Evolutionary conservation across 1,140 invertebrate genomes (phyloP).

Genomic region (Zaprionus taronus): DNA sequence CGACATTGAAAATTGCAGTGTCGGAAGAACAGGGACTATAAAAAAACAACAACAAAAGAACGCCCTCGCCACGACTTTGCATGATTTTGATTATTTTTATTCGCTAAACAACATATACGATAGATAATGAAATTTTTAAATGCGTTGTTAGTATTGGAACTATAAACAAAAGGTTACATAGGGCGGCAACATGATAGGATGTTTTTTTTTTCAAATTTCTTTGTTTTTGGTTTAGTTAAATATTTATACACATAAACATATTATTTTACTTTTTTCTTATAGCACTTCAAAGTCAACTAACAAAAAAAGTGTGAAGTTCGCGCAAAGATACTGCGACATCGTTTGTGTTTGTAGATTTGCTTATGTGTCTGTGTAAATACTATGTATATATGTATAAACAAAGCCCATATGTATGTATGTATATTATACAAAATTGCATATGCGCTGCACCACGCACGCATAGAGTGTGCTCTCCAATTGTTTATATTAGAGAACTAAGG

Average conservation of each 20-base stretch:
- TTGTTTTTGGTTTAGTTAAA: neutral
- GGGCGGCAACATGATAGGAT: neutral
- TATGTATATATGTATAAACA: neutral
- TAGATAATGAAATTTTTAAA: neutral
- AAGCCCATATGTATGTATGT: neutral
- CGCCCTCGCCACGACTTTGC: slow-evolving; percentile 1
- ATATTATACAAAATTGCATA: neutral
- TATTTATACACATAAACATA: neutral
- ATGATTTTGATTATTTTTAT: slow-evolving; percentile 2
- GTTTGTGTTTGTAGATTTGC: neutral
- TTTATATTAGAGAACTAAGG: neutral
- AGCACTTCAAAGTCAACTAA: neutral
- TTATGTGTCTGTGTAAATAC: neutral
- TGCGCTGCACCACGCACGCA: neutral
- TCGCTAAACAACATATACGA: neutral
- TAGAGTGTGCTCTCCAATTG: neutral
- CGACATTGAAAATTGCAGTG: neutral
- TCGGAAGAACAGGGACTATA: neutral
- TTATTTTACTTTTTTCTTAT: neutral
- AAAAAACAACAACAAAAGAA: neutral
- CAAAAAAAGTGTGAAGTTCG: neutral
- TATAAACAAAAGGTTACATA: slow-evolving; percentile 2
- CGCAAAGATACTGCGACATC: neutral
- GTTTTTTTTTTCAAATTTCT: neutral
- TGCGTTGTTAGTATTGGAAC: neutral